Base-by-base conservation (phyloP, 2,888 invertebrate species). In the Pomacea canaliculata region DNA sequence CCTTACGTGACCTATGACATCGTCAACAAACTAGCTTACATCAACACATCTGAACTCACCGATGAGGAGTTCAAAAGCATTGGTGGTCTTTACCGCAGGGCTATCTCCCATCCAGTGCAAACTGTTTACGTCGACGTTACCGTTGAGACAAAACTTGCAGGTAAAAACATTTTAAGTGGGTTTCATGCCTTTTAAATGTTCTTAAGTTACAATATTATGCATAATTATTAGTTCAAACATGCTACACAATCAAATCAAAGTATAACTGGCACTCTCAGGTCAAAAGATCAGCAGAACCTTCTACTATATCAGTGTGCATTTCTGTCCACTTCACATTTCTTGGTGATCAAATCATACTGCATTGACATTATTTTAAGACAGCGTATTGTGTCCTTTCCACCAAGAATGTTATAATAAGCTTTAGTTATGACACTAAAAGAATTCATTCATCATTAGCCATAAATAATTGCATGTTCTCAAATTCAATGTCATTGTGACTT, bases 1-100 rank as follows among this genome's bases (percentile, higher is more conserved):
- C 75, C 78, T 7, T 27, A 70, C 37, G 71, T 81, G 48, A 46
- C 4, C 13, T 78, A 76, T 66, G 62, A 79, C 63, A 37, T 62
- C 5, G 37, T 7, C 18, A 78, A 76, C 51, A 23, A 59, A 16
- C 19, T 56, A 56, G 78, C 80, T 2, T 78, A 51, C 67, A 80
- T 82, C 78, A 79, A 80, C 77, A 82, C 81, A 37, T 66, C 71
- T 5, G 67, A 7, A 19, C 66, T 80, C 27, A 72, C 75, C 5
- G 56, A 76, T 5, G 78, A 69, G 7, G 71, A 79, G 37, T 79
- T 79, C 66, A 56, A 48, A 1, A 62, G 13, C 1, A 76, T 82
- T 19, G 67, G 70, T 7, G 81, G 81, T 0, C 37, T 73, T 1
- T 82, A 82, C 70, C 48, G 37, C 13, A 70, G 76, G 1, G 37